Percentiles rank a stretch among this genome's conserved stretches.
phyloP scores from a whole-genome alignment of 2,113 vertebrate species.

The Coreoperca whiteheadi region DNA sequence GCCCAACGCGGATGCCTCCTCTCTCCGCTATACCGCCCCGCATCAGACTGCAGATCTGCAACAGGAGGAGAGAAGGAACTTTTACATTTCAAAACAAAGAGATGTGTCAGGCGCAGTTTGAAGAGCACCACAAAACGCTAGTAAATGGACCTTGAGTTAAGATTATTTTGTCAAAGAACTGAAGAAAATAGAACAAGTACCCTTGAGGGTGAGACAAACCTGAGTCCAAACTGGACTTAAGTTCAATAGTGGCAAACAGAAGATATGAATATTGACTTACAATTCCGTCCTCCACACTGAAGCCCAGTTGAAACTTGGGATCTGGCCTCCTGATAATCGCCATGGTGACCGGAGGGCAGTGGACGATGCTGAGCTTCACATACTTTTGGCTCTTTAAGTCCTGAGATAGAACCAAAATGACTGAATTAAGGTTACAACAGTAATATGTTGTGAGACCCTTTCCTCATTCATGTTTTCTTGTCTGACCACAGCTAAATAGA shows the following conservation, averaged over 20 bases:
- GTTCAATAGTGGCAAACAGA: background rate
- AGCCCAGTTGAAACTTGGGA: constrained; percentile 93
- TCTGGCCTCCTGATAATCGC: constrained; percentile 93
- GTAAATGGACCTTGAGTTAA: background rate
- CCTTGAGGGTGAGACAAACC: background rate
- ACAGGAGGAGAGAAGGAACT: background rate
- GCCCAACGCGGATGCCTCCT: constrained; percentile 94
- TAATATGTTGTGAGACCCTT: background rate
- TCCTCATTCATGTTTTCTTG: background rate
- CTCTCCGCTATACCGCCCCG: constrained; percentile 94
- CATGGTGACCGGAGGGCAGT: constrained; percentile 95
- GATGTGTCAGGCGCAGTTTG: background rate
- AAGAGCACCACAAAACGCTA: background rate
- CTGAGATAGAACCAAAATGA: constrained; percentile 72
- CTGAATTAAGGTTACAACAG: background rate
- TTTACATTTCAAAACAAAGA: background rate
- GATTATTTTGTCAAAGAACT: background rate
- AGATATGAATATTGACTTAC: constrained; percentile 80
- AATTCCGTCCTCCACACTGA: constrained; percentile 96
- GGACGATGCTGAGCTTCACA: constrained; percentile 92
- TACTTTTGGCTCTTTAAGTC: constrained; percentile 90
- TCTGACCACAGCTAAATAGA: background rate
- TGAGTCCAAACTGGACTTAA: background rate
- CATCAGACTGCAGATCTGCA: constrained; percentile 96
- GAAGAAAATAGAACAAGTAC: background rate